Evolutionary conservation across 2,113 vertebrate genomes (phyloP).

Genomic region (Machaerirhynchus nigripectus): DNA sequence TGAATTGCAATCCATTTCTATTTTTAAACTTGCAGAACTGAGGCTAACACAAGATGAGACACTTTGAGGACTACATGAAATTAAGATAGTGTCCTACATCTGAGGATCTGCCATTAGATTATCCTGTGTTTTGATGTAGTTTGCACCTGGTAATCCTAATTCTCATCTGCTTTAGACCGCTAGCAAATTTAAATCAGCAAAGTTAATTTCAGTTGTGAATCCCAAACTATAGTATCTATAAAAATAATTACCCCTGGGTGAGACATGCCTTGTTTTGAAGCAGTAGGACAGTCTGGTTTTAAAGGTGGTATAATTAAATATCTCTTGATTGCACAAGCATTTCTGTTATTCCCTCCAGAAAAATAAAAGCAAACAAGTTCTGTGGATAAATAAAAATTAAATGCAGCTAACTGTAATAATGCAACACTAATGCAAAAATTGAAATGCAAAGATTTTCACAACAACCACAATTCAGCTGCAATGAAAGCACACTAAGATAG

Average conservation of each 20-base stretch:
- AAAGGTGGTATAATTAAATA: neutral
- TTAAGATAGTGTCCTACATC: neutral
- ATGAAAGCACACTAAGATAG: neutral
- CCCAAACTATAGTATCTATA: neutral
- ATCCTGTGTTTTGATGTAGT: neutral
- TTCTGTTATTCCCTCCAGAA: neutral
- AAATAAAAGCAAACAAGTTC: neutral
- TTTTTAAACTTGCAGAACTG: slow-evolving; percentile 5
- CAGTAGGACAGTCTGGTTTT: neutral
- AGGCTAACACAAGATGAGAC: neutral
- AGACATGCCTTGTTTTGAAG: neutral
- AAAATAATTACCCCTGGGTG: neutral
- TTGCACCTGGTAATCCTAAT: neutral
- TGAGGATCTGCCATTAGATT: neutral
- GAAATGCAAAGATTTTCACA: neutral
- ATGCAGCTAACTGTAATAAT: neutral
- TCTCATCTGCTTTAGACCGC: neutral
- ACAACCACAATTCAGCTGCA: neutral
- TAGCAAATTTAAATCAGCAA: neutral
- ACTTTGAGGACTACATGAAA: neutral
- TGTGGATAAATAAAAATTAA: neutral
- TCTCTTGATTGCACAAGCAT: neutral
- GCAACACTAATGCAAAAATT: neutral
- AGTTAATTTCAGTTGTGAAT: neutral
- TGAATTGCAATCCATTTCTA: neutral